Evolutionary conservation across 2,888 invertebrate genomes (phyloP), one percentile per base, ranked within the genome.

Genomic region (Chironomus riparius): DNA sequence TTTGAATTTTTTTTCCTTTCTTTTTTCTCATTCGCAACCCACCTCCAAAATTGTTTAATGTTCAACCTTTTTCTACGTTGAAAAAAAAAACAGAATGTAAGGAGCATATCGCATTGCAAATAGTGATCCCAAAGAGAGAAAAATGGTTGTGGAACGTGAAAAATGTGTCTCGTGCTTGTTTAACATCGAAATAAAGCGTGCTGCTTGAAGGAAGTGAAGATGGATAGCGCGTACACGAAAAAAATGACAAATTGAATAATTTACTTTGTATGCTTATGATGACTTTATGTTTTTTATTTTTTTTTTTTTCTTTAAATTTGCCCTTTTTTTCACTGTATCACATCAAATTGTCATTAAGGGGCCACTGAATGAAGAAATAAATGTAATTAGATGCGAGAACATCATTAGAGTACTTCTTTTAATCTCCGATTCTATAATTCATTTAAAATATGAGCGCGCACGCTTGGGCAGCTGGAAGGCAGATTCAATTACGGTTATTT

Each of bases 161-260:
- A 56, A 56, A 56, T 56, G 56, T 70, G 70, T 70, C 68, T 69
- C 68, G 68, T 69, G 47, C 47, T 47, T 70, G 15, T 21, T 47
- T 70, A n/a, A 18, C 68, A 28, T 68, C 65, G 22, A 65, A 22
- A 24, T 38, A 38, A 38, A 38, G 38, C 38, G 56, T 56, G 7
- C 56, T 18, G 18, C 56, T 18, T 56, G 56, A 56, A 56, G 56
- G 56, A 18, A 56, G 56, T n/a, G 50, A 50, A 56, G 65, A 65
- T 65, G 65, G 22, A 22, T 65, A 7, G 13, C 18, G 65, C 13
- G 22, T 24, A 24, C 24, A 24, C 21, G 21, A 38, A 62, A 62
- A 61, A 62, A 61, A 61, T 72, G 72, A 72, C 72, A 72, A 72
- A 72, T 72, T 72, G 72, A 72, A 62, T 72, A 72, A 72, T 72